Percentiles rank a stretch among this genome's conserved stretches.
These are phyloP conservation scores for Sycophila texana DNA, from an alignment of 2,888 invertebrate genomes.

Conservation along the genomic window DNA sequence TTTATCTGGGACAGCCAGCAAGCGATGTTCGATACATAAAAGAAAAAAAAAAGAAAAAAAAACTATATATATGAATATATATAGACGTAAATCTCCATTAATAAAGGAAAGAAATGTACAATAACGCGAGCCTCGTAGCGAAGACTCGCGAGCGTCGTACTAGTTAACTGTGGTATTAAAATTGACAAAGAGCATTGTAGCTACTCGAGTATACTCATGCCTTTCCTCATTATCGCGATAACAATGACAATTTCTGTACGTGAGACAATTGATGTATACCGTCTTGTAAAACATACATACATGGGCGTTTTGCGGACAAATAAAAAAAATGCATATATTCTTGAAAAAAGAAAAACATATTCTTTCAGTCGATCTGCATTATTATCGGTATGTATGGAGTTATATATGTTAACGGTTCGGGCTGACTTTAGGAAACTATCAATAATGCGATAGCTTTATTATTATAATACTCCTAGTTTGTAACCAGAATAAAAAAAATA, in stretches of 20 bases:
- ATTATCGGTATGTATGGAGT: slow-evolving; percentile 48
- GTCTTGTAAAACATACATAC: slow-evolving; percentile 54
- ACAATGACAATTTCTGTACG: slow-evolving; percentile 55
- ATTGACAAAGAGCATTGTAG: slow-evolving; percentile 52
- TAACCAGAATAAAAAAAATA: slow-evolving; percentile 57
- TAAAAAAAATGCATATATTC: slow-evolving; percentile 59
- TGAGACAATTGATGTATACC: slow-evolving; percentile 43
- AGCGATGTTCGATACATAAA: slow-evolving; percentile 69
- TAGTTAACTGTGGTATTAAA: slow-evolving; percentile 53
- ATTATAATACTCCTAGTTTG: slow-evolving; percentile 60
- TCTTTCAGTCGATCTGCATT: slow-evolving; percentile 39
- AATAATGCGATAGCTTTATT: slow-evolving; percentile 59
- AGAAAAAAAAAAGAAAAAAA: slow-evolving; percentile 39
- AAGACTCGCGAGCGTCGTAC: slow-evolving; percentile 30
- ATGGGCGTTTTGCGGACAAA: slow-evolving; percentile 55
- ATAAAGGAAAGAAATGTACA: slow-evolving; percentile 62
- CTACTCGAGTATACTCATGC: slow-evolving; percentile 58
- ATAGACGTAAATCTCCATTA: slow-evolving; percentile 38
- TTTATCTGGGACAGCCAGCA: slow-evolving; percentile 48
- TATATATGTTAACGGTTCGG: slow-evolving; percentile 49
- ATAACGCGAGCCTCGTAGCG: slow-evolving; percentile 58
- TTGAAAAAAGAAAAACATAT: slow-evolving; percentile 53
- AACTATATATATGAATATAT: background rate
- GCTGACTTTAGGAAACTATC: slow-evolving; percentile 44
- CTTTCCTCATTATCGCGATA: slow-evolving; percentile 57